A percentile compares a stretch with the other conserved stretches of the same genome.
Evolutionary conservation across 1,140 invertebrate species (phyloP).

Genomic region (Eurosta solidaginis): DNA sequence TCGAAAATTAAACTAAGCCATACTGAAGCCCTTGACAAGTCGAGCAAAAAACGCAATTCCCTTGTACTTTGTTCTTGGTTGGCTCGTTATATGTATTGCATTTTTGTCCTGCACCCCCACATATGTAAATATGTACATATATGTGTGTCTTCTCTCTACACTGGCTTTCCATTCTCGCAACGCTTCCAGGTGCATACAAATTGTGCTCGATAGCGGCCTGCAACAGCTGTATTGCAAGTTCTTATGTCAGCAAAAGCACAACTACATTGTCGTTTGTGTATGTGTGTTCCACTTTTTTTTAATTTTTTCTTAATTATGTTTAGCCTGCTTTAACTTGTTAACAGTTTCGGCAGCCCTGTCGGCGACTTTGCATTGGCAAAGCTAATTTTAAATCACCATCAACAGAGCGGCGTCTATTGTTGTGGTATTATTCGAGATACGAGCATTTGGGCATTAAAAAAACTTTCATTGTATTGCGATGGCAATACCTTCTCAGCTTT

Average conservation of each 20-base stretch:
- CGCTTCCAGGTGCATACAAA: constrained; percentile 34
- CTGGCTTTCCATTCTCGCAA: background rate
- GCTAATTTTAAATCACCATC: background rate
- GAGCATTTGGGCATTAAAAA: background rate
- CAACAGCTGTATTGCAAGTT: background rate
- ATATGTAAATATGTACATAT: background rate
- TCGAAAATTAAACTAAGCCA: background rate
- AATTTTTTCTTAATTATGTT: background rate
- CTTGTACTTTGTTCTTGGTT: background rate
- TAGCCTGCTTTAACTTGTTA: background rate
- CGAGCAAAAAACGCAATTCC: background rate
- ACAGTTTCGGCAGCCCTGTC: background rate
- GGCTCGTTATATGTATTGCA: background rate
- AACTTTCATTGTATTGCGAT: background rate
- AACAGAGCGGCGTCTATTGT: background rate
- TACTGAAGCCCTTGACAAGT: constrained; percentile 13
- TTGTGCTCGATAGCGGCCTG: background rate
- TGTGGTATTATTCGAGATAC: no score
- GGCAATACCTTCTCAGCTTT: background rate
- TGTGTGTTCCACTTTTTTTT: no score
- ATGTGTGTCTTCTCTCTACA: background rate
- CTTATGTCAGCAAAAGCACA: no score
- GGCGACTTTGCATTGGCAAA: background rate
- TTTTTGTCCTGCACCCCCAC: background rate
- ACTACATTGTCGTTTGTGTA: no score